Evolutionary conservation across 2,888 invertebrate genomes (phyloP).

Genomic region (Baccha elongata): DNA sequence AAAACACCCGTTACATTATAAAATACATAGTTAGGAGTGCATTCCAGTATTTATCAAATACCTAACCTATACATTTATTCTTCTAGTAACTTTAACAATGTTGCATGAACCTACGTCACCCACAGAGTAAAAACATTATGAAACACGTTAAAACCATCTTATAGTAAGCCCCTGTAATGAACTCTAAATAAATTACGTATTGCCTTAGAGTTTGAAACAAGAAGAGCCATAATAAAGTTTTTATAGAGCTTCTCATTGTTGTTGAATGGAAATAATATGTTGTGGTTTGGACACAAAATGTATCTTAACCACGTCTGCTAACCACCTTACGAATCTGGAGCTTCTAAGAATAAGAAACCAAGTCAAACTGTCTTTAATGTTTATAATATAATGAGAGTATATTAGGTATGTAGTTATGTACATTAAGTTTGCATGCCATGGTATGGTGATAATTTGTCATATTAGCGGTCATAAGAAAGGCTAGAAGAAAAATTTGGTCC

Average conservation of each 20-base stretch:
- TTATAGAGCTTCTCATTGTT: slow-evolving; percentile 45
- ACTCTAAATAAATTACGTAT: slow-evolving; percentile 31
- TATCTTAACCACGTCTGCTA: slow-evolving; percentile 8
- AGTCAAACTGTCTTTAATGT: slow-evolving; percentile 24
- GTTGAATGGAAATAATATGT: slow-evolving; percentile 23
- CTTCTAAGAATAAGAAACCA: slow-evolving; percentile 25
- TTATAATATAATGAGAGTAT: slow-evolving; percentile 8
- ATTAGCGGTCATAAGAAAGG: background rate
- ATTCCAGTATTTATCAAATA: background rate
- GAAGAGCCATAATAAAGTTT: slow-evolving; percentile 56
- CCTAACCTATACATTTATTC: slow-evolving; percentile 2
- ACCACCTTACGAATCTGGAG: slow-evolving; percentile 7
- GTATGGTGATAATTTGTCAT: slow-evolving; percentile 6
- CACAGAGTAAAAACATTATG: slow-evolving; percentile 21
- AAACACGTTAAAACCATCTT: slow-evolving; percentile 25
- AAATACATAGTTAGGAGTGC: background rate
- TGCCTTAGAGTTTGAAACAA: background rate
- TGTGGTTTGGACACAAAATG: slow-evolving; percentile 46
- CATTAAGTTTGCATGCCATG: slow-evolving; percentile 6
- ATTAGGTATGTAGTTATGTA: background rate
- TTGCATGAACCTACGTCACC: slow-evolving; percentile 29
- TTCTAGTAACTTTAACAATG: background rate
- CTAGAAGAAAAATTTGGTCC: slow-evolving; percentile 2
- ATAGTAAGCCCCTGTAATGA: slow-evolving; percentile 56
- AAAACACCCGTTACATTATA: no score